A percentile compares a stretch with the other conserved stretches of the same genome.
phyloP scores from a whole-genome alignment of 2,113 vertebrate genomes.

The Gila orcuttii region DNA sequence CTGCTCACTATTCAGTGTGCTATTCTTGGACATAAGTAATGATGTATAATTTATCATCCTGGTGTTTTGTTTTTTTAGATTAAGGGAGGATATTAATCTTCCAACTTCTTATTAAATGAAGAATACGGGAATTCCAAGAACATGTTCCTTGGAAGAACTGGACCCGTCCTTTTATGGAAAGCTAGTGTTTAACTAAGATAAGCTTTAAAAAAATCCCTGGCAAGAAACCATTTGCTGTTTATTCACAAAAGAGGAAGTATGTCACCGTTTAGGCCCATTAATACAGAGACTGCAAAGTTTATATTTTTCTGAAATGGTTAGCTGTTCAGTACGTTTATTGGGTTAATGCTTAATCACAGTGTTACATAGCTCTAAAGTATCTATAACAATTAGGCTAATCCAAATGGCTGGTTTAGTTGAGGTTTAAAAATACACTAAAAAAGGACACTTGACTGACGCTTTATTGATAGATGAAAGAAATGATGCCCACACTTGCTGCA shows the following conservation, averaged over 20 bases:
- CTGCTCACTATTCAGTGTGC: not conserved
- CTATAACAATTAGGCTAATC: not conserved
- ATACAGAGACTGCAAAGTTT: not conserved
- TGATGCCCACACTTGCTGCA: constrained; percentile 16
- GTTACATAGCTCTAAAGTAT: not conserved
- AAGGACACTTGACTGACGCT: too few relatives aligned
- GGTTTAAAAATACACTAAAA: not conserved
- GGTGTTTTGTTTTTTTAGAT: not conserved
- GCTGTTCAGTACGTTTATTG: not conserved
- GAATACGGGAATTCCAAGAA: not conserved
- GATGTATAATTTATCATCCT: not conserved
- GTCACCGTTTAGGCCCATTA: constrained; percentile 19
- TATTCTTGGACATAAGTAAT: not conserved
- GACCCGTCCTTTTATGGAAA: constrained; percentile 51
- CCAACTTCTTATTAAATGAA: too few relatives aligned
- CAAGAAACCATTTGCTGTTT: too few relatives aligned
- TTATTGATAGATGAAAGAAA: not conserved
- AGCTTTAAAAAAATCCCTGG: too few relatives aligned
- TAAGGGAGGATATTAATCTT: too few relatives aligned
- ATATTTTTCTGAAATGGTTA: not conserved
- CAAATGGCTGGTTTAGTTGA: not conserved
- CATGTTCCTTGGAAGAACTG: constrained; percentile 8
- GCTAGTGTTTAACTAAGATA: constrained; percentile 74
- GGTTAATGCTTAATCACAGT: constrained; percentile 15
- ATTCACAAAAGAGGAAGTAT: constrained; percentile 72